Base-by-base conservation (phyloP, 2,888 invertebrate genomes). In the Epinotia ramella region DNA sequence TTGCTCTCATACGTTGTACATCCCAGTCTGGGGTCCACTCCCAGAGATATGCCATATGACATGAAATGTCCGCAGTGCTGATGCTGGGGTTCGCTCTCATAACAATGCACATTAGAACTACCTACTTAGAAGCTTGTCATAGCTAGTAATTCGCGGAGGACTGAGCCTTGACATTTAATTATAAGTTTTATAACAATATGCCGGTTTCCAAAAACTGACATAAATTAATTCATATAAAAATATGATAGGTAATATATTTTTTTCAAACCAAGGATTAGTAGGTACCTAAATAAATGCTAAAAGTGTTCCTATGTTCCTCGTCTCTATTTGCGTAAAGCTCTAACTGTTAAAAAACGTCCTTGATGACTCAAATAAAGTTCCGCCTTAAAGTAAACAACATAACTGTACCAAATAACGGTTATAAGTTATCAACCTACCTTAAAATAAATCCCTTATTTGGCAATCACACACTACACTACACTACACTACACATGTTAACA, bases 301-400 rank as follows among this genome's bases (percentile, higher is more conserved):
- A 53, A n/a, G 16, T 49, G 16, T 4, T 13, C 13, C 13, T 16
- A 28, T 33, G 9, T 62, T 67, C 57, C 33, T 13, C 49, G 49
- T 66, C n/a, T 40, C 13, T 46, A 28, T 28, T 75, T 75, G 59
- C 70, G 60, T 65, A 76, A 76, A 78, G 65, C 44, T 77, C 49
- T 74, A 56, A 66, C 76, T 76, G 65, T 78, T 59, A 78, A 78
- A 78, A 69, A 77, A 80, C 87, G 88, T 87, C 92, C 92, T 92
- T 92, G 89, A 86, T 91, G 88, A 91, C 87, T 90, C 73, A 73
- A 90, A 90, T 89, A 93, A 91, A 92, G 90, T 89, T 84, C 83
- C 81, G 81, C 77, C 33, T 69, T 16, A 77, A 84, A n/a, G 82
- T 87, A 84, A 84, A 87, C 82, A 87, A 83, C 66, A 78, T 84